These are phyloP conservation scores for Rutilus rutilus DNA, from an alignment of 2,113 vertebrate genomes.

Conservation along the genomic window DNA sequence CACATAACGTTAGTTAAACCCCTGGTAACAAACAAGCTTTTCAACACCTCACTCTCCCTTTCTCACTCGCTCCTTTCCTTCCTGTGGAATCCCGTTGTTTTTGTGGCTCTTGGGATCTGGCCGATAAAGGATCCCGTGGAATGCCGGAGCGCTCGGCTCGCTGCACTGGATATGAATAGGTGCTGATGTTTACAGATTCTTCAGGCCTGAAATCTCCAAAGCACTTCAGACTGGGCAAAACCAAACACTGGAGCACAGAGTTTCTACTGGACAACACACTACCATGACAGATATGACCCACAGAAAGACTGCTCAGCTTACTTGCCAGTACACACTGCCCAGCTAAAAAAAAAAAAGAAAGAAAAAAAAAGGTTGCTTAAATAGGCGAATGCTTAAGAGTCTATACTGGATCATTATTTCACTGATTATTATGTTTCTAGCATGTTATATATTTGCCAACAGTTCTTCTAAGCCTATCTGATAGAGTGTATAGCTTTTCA, in stretches of 20 bases:
- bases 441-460: too few species aligned
- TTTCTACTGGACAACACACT: neutral
- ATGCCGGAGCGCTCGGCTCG: neutral
- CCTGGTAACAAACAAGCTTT: neutral
- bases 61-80: neutral
- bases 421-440: too few species aligned
- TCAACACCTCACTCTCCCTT: conserved; percentile 10
- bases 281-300: neutral
- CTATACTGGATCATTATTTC: too few species aligned
- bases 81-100: conserved; percentile 12
- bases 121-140: neutral
- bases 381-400: too few species aligned
- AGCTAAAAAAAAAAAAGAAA: too few species aligned
- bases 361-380: too few species aligned
- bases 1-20: neutral
- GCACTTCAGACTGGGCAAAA: neutral
- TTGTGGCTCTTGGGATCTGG: neutral
- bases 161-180: conserved; percentile 28
- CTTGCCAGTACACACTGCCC: too few species aligned
- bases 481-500: too few species aligned
- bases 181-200: conserved; percentile 36
- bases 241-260: neutral
- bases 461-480: too few species aligned
- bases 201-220: conserved; percentile 6
- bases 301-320: neutral